phyloP scores from a whole-genome alignment of 2,113 vertebrate species.

The Neogale vison region DNA sequence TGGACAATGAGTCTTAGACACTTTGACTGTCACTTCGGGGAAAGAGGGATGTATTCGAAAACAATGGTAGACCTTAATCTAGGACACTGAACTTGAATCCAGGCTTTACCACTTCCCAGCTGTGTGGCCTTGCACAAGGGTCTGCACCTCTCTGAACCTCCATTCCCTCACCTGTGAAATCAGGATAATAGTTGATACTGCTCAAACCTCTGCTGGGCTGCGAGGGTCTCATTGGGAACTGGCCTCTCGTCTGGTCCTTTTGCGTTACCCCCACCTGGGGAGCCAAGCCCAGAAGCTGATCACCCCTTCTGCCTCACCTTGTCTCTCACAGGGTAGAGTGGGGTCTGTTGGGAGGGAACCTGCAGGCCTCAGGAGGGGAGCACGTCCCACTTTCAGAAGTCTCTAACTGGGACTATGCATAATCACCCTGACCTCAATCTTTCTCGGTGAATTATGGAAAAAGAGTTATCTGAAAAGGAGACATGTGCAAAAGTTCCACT shows the following conservation, averaged over 20 bases:
- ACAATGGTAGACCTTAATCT: not conserved
- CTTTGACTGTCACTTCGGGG: not conserved
- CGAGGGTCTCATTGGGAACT: fast-evolving
- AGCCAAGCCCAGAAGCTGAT: not conserved
- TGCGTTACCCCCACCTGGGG: not conserved
- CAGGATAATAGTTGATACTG: not conserved
- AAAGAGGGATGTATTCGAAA: not conserved
- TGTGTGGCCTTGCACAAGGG: not conserved
- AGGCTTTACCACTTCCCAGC: not conserved
- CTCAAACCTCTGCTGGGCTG: not conserved
- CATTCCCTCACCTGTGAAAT: not conserved
- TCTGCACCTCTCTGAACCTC: not conserved
- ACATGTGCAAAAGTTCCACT: constrained; percentile 29
- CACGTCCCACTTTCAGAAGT: constrained; percentile 13
- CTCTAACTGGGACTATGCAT: not conserved
- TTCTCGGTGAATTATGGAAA: constrained; percentile 74
- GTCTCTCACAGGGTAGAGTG: not conserved
- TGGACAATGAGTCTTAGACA: not conserved
- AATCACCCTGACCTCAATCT: constrained; percentile 74
- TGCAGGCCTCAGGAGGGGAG: fast-evolving
- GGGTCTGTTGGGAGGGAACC: not conserved
- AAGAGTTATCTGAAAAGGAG: constrained; percentile 36
- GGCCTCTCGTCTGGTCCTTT: not conserved
- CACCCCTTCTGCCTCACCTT: not conserved
- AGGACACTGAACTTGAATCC: not conserved